Percentiles rank a stretch among this genome's conserved stretches.
These are phyloP conservation scores for Acanthopleura granulata DNA, from an alignment of 2,888 invertebrate species.

Conservation along the genomic window DNA sequence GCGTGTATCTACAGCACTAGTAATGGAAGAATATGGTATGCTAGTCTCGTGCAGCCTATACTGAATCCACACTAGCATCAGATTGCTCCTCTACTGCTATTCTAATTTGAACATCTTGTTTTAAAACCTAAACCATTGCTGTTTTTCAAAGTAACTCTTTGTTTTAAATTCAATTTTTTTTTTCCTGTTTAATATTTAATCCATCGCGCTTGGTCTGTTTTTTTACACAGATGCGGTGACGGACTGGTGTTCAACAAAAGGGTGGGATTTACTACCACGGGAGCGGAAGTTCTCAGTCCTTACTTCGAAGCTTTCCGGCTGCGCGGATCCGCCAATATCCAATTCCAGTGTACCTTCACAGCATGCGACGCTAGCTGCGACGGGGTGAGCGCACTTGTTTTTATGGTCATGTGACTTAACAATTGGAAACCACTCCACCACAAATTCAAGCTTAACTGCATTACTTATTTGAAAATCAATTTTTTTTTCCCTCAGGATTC, in stretches of 20 bases:
- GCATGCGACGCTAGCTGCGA: not conserved
- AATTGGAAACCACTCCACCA: too few species aligned
- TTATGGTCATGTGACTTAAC: too few species aligned
- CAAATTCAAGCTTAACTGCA: too few species aligned
- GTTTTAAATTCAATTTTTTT: not conserved
- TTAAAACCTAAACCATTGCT: not conserved
- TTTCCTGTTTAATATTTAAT: too few species aligned
- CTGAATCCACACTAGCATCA: not conserved
- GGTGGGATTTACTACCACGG: not conserved
- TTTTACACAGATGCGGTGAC: not conserved
- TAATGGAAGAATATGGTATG: too few species aligned
- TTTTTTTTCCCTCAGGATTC: too few species aligned
- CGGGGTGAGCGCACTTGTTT: not conserved
- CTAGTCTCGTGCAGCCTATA: too few species aligned
- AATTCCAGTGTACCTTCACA: constrained; percentile 4
- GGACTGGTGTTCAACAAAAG: not conserved
- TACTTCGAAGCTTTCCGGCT: not conserved
- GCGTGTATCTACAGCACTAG: too few species aligned
- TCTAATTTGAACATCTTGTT: not conserved
- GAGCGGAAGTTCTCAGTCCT: not conserved
- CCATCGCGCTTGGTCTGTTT: too few species aligned
- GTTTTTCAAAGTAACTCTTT: not conserved
- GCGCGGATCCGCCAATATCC: not conserved
- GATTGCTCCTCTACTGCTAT: not conserved
- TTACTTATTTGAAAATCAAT: too few species aligned